Evolutionary conservation across 2,888 invertebrate species (phyloP).

Genomic region (Autographa gamma): DNA sequence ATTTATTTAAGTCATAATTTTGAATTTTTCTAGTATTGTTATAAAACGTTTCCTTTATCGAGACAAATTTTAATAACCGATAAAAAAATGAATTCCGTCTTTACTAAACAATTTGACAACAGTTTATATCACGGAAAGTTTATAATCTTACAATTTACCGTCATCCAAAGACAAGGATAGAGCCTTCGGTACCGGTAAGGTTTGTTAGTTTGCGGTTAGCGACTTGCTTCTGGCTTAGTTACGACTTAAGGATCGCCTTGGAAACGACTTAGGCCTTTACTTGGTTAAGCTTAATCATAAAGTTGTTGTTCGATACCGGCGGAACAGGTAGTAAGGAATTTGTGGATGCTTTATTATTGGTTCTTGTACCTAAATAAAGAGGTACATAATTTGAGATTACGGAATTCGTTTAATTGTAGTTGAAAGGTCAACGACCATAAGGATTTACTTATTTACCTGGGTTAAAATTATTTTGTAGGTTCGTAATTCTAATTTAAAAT

Average conservation of each 20-base stretch:
- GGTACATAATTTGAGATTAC: not conserved
- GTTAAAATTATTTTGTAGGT: too few relatives aligned
- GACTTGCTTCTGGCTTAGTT: constrained; percentile 16
- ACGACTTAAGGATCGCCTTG: constrained; percentile 6
- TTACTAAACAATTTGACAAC: not conserved
- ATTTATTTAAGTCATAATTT: too few relatives aligned
- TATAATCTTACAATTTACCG: not conserved
- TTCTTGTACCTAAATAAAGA: not conserved
- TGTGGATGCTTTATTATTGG: not conserved
- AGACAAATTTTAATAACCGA: too few relatives aligned
- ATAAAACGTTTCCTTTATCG: too few relatives aligned
- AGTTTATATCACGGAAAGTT: not conserved
- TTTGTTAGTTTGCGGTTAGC: constrained; percentile 24
- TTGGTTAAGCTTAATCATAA: constrained; percentile 19
- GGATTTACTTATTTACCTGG: not conserved
- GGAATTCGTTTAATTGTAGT: not conserved
- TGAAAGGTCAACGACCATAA: not conserved
- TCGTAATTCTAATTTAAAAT: too few relatives aligned
- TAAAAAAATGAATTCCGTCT: too few relatives aligned
- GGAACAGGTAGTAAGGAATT: not conserved
- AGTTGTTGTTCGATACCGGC: not conserved
- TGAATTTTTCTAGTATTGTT: too few relatives aligned
- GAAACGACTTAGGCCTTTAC: constrained; percentile 14
- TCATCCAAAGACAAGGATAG: not conserved
- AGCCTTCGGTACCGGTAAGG: not conserved